phyloP scores from a whole-genome alignment of 2,888 invertebrate species.

The Athetis lepigone region DNA sequence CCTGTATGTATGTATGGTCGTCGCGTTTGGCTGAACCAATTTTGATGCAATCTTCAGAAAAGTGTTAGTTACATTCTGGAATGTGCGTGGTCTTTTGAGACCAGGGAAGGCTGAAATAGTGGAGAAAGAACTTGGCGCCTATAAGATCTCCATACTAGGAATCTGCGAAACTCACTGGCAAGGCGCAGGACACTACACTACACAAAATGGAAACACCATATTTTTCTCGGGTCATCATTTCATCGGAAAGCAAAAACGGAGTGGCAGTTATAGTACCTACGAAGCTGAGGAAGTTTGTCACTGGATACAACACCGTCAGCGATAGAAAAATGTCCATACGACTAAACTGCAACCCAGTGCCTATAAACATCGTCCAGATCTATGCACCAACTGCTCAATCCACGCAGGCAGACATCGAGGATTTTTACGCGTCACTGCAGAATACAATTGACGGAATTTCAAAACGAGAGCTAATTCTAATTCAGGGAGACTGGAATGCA shows the following conservation, averaged over 20 bases:
- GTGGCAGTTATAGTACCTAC: background rate
- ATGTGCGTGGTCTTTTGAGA: too few species aligned
- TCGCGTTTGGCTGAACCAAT: too few species aligned
- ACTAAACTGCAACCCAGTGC: background rate
- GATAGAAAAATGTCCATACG: background rate
- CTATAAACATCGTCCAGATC: background rate
- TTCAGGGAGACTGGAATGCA: constrained; percentile 1
- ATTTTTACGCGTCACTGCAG: background rate
- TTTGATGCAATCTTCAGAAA: too few species aligned
- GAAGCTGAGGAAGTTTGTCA: background rate
- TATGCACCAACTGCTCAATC: background rate
- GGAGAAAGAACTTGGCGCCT: too few species aligned
- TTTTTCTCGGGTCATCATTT: too few species aligned
- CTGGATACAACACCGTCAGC: background rate
- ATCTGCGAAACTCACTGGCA: too few species aligned
- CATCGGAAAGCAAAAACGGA: background rate
- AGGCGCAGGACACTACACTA: too few species aligned
- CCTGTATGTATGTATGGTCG: too few species aligned
- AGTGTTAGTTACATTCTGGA: too few species aligned
- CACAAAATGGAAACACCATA: too few species aligned
- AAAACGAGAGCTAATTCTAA: background rate
- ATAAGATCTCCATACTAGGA: too few species aligned
- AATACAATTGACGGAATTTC: background rate
- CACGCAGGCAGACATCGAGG: background rate
- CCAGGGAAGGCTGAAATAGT: too few species aligned